Base-by-base conservation (phyloP, 2,113 vertebrate species). In the Solea solea region DNA sequence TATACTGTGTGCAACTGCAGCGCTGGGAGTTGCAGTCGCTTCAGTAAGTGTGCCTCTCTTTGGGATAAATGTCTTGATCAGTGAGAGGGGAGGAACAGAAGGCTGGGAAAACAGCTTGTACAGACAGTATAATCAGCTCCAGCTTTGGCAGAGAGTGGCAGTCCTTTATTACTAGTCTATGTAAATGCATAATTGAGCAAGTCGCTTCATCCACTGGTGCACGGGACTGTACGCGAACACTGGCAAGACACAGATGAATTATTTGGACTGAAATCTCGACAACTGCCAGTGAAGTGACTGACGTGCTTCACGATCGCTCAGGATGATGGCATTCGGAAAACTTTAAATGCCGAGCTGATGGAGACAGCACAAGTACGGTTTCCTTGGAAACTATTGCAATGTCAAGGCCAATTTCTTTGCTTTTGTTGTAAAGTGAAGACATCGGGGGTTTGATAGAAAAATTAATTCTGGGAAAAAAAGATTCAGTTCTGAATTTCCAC, bases 91-190 rank as follows among this genome's bases (percentile, higher is more conserved):
- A 81, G 81, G 73, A 87, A 85, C 70, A 72, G 74, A 69, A 88
- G 82, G 79, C 76, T 78, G 81, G 72, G 78, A 77, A 91, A 87
- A 87, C 87, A 89, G 81, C 83, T 86, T 89, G 86, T 78, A 85
- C 81, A 84, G 73, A 65, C 60, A 52, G 55, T 65, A 79, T 80
- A 88, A 88, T 90, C 84, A 87, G 60, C 64, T 62, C 57, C 48
- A 44, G 82, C 72, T 74, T 78, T 87, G 85, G 76, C 88, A 86
- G 67, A 76, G 83, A 88, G 80, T 74, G 86, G 75, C 87, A 74
- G 60, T 63, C 34, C 84, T 88, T 90, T 90, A 89, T 91, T 89
- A 85, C 86, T 81, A 46, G 64, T 83, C 86, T 84, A 83, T 76
- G 74, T 70, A 81, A 88, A 90, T 82, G 80, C 76, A 84, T 87